Conservation (phyloP, 2,888 invertebrate genomes). For the Eristalis arbustorum region DNA sequence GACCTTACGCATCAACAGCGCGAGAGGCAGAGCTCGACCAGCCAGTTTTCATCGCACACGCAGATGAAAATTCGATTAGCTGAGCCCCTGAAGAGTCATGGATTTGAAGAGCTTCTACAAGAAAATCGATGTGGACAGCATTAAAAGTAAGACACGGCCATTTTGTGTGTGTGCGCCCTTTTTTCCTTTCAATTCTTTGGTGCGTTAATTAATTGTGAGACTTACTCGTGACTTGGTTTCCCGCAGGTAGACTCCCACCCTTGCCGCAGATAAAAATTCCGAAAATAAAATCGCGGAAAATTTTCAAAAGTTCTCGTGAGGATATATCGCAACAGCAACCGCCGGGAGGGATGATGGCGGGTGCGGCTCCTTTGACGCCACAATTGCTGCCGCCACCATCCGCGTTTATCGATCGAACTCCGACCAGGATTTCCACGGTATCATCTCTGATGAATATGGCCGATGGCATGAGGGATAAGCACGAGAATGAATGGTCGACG, state of each 20-base stretch:
- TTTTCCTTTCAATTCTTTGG: too few relatives aligned
- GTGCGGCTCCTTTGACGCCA: slow-evolving; percentile 24
- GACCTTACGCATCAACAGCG: not conserved
- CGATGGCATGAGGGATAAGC: slow-evolving; percentile 36
- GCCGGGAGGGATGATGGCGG: not conserved
- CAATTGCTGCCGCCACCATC: slow-evolving; percentile 68
- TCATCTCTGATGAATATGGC: slow-evolving; percentile 76
- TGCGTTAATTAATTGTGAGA: slow-evolving; percentile 16
- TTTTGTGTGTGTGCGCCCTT: slow-evolving; percentile 36
- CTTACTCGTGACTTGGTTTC: slow-evolving; percentile 5
- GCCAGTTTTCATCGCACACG: slow-evolving; percentile 32
- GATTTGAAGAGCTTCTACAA: slow-evolving; percentile 77
- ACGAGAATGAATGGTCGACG: slow-evolving; percentile 20
- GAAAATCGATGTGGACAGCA: slow-evolving; percentile 76
- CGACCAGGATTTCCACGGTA: slow-evolving; percentile 78
- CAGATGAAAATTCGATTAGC: slow-evolving; percentile 44
- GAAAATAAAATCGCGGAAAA: slow-evolving; percentile 77
- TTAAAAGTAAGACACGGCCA: slow-evolving; percentile 74
- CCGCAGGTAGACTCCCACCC: slow-evolving; percentile 75
- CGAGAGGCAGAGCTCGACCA: slow-evolving; percentile 2
- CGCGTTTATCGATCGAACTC: slow-evolving; percentile 77
- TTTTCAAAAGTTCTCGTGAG: slow-evolving; percentile 76
- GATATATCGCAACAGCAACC: slow-evolving; percentile 62
- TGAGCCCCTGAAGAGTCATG: slow-evolving; percentile 71
- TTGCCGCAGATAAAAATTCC: slow-evolving; percentile 77